Conservation (phyloP, 2,888 invertebrate genomes). For the Rhingia campestris region DNA sequence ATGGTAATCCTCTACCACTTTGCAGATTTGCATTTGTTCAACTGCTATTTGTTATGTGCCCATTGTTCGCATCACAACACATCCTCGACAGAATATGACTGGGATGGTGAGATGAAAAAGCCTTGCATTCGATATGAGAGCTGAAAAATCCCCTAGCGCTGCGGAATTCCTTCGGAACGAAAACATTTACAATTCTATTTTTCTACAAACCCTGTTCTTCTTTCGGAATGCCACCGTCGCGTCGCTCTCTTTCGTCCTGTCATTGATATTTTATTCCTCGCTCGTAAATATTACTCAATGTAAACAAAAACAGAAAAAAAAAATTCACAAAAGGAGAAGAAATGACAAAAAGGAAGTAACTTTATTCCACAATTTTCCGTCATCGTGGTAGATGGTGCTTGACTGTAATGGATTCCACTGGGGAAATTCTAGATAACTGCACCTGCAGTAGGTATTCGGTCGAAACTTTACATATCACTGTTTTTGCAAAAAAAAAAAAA, state of each 20-base stretch:
- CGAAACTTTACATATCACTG: constrained; percentile 37
- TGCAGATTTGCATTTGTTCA: constrained; percentile 58
- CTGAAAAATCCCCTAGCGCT: constrained; percentile 41
- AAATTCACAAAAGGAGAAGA: not conserved
- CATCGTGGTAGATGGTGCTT: constrained; percentile 43
- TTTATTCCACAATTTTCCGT: constrained; percentile 69
- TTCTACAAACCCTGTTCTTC: constrained; percentile 47
- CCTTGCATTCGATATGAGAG: constrained; percentile 1
- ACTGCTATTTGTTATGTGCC: constrained; percentile 6
- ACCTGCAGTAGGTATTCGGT: constrained; percentile 53
- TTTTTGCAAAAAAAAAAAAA: constrained; percentile 30
- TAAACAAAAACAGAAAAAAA: constrained; percentile 18
- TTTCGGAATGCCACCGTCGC: constrained; percentile 4
- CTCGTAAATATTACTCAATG: constrained; percentile 61
- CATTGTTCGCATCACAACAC: constrained; percentile 42
- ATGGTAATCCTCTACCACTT: not conserved
- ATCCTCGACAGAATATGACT: constrained; percentile 3
- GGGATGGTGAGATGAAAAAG: too few relatives aligned
- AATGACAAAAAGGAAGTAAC: constrained; percentile 43
- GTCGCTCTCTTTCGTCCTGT: not conserved
- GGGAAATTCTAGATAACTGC: constrained; percentile 48
- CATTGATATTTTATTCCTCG: constrained; percentile 46
- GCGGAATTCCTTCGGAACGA: constrained; percentile 63
- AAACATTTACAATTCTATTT: constrained; percentile 72
- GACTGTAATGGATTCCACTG: constrained; percentile 57